A percentile compares a stretch with the other conserved stretches of the same genome.
These are phyloP conservation scores for Stichopus chloronotus DNA, from an alignment of 35 echinoderm and acorn worm genomes.

Conservation along the genomic window DNA sequence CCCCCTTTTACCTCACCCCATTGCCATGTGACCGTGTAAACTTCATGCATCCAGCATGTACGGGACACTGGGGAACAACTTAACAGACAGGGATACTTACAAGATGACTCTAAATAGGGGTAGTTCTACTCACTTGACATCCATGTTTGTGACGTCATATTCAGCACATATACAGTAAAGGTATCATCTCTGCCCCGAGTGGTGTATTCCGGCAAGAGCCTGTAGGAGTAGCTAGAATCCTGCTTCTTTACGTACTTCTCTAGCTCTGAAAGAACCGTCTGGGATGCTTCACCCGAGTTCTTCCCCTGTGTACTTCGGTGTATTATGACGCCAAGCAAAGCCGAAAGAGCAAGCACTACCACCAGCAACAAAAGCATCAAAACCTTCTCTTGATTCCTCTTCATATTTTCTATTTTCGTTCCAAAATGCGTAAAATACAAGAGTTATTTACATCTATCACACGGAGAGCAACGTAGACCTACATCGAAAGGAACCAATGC, in stretches of 20 bases:
- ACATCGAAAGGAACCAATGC: too few relatives aligned
- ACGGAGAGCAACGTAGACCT: too few relatives aligned
- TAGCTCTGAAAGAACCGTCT: neutral
- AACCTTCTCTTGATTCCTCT: neutral
- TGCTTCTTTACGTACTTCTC: slow-evolving; percentile 40
- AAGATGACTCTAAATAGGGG: too few relatives aligned
- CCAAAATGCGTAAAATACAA: too few relatives aligned
- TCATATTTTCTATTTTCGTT: too few relatives aligned
- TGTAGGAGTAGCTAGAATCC: slow-evolving; percentile 13
- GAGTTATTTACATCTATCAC: too few relatives aligned
- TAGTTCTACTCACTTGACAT: slow-evolving; percentile 26
- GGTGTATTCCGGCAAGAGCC: slow-evolving; percentile 34
- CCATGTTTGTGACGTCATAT: slow-evolving; percentile 60
- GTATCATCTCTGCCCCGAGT: neutral
- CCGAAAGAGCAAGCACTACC: neutral
- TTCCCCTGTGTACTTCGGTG: slow-evolving; percentile 16
- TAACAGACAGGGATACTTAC: too few relatives aligned
- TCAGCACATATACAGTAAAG: slow-evolving; percentile 22
- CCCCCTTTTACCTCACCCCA: too few relatives aligned
- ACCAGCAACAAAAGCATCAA: neutral
- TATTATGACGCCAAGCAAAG: neutral
- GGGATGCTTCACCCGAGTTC: neutral
- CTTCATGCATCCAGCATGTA: too few relatives aligned
- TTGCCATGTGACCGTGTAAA: too few relatives aligned
- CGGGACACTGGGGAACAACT: too few relatives aligned